Evolutionary conservation across 1,140 invertebrate genomes (phyloP).

Genomic region (Micrasema longulum): DNA sequence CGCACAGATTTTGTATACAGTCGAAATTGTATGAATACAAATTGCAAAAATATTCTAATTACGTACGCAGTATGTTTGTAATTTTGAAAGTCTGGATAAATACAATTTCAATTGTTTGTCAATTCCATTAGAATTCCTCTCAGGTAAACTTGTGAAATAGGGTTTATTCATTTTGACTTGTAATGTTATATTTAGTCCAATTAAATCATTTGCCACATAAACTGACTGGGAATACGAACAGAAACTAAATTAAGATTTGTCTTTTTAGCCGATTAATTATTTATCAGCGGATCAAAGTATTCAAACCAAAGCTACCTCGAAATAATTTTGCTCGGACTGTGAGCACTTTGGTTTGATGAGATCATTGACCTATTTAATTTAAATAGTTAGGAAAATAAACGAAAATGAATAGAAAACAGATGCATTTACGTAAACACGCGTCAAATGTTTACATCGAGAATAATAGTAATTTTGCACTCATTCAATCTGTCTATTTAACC

Average conservation of each 20-base stretch:
- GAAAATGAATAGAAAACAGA: constrained; percentile 9
- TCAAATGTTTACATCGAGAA: too few species aligned
- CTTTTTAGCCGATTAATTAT: too few species aligned
- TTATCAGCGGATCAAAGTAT: too few species aligned
- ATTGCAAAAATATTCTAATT: background rate
- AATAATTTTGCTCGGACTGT: too few species aligned
- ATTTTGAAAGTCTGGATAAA: background rate
- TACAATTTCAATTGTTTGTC: background rate
- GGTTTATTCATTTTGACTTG: background rate
- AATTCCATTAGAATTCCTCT: background rate
- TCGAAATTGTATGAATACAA: constrained; percentile 16
- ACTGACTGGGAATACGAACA: too few species aligned
- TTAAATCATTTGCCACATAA: background rate
- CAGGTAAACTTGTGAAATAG: background rate
- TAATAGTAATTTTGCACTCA: too few species aligned
- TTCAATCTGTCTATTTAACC: too few species aligned
- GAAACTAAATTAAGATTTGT: too few species aligned
- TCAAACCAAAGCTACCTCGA: too few species aligned
- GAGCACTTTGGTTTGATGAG: background rate
- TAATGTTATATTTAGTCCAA: constrained; percentile 22
- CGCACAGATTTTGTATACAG: too few species aligned
- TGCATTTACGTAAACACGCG: background rate
- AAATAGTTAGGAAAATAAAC: constrained; percentile 6
- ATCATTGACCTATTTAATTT: constrained; percentile 4
- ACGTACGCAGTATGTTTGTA: background rate